phyloP scores from a whole-genome alignment of 2,888 invertebrate species.

The Pristionchus maxplancki region DNA sequence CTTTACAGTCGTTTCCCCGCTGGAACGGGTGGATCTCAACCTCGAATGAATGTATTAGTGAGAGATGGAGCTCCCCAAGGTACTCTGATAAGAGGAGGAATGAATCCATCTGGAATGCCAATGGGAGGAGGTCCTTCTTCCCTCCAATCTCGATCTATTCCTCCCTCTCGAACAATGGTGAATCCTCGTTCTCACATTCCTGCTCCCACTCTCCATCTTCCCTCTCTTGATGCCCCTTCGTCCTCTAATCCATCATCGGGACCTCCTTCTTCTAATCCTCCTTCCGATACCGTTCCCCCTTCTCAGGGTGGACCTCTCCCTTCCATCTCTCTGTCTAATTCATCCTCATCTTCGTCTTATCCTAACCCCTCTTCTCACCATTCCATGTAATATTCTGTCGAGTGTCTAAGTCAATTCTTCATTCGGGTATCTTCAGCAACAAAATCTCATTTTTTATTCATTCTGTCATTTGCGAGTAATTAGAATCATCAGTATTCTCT shows the following conservation, averaged over 20 bases:
- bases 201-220: conserved; percentile 1
- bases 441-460: neutral
- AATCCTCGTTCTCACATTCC: neutral
- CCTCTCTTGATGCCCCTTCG: neutral
- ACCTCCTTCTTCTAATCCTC: neutral
- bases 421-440: neutral
- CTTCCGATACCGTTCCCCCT: conserved; percentile 17
- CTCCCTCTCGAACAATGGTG: neutral
- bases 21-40: neutral
- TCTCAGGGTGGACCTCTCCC: conserved; percentile 25
- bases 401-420: neutral
- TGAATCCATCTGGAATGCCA: neutral
- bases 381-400: neutral
- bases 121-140: neutral
- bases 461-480: conserved; percentile 1
- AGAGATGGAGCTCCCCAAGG: neutral
- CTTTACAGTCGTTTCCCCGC: neutral
- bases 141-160: neutral
- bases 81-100: neutral
- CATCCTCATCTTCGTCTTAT: conserved; percentile 10
- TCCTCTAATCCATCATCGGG: neutral
- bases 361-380: conserved; percentile 13
- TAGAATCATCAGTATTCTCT: neutral
- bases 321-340: conserved; percentile 35
- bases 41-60: conserved; percentile 40